A percentile compares a stretch with the other conserved stretches of the same genome.
Conservation (phyloP, 2,113 vertebrate species). For the Terrapene triunguis region DNA sequence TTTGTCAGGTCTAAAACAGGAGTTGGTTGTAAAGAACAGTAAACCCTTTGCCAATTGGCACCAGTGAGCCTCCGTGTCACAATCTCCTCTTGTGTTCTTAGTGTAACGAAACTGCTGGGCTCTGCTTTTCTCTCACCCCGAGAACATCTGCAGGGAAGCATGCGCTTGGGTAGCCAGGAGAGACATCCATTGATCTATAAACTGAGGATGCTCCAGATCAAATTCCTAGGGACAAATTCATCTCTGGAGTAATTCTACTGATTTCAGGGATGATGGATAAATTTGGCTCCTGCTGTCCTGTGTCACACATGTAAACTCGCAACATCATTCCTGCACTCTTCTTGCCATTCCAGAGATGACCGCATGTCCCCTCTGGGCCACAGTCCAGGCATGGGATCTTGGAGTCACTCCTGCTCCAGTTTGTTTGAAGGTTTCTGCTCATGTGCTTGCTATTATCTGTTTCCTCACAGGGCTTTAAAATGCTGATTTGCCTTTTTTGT, state of each 20-base stretch:
- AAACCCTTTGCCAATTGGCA: neutral
- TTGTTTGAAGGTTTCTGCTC: neutral
- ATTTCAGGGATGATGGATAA: neutral
- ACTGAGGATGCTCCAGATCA: neutral
- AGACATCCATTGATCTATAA: neutral
- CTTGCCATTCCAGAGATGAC: neutral
- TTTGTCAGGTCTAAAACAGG: neutral
- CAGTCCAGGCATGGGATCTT: neutral
- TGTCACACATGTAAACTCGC: rapidly evolving
- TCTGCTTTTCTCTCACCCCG: neutral
- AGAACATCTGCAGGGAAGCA: neutral
- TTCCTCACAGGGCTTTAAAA: neutral
- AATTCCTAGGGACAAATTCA: neutral
- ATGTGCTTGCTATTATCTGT: too few species aligned
- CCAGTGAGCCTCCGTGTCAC: neutral
- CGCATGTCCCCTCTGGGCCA: rapidly evolving
- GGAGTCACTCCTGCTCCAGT: neutral
- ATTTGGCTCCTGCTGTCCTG: neutral
- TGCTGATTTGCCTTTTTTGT: neutral
- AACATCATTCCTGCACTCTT: neutral
- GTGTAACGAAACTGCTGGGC: neutral
- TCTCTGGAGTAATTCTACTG: neutral
- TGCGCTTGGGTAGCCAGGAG: neutral
- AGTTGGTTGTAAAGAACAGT: neutral
- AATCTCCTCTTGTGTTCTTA: neutral